Evolutionary conservation across 2,113 vertebrate species (phyloP).

Genomic region (Ageneiosus marmoratus): DNA sequence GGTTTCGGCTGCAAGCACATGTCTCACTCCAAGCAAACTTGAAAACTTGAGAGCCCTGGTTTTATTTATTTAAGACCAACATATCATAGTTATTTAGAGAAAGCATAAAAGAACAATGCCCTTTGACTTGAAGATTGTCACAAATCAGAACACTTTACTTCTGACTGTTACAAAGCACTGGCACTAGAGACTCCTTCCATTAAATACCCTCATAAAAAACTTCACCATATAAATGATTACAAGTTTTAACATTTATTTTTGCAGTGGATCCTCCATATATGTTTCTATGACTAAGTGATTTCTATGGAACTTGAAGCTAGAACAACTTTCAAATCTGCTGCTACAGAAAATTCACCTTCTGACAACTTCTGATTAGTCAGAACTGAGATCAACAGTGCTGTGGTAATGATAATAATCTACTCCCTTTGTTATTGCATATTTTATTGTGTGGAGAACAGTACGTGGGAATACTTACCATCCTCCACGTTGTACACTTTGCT

Average conservation of each 20-base stretch:
- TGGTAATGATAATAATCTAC: slow-evolving; percentile 22
- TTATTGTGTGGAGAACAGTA: slow-evolving; percentile 14
- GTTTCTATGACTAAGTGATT: neutral
- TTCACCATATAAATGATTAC: neutral
- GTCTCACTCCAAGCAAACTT: too few relatives aligned
- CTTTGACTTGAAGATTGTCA: neutral
- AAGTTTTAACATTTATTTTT: neutral
- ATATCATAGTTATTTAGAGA: neutral
- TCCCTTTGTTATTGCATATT: neutral
- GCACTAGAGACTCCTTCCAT: neutral
- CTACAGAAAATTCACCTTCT: neutral
- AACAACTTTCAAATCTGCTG: neutral
- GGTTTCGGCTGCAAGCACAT: too few relatives aligned
- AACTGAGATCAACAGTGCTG: neutral
- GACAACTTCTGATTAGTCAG: neutral
- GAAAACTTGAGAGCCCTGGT: too few relatives aligned
- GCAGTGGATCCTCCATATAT: neutral
- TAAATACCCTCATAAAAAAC: neutral
- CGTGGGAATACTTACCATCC: slow-evolving; percentile 76
- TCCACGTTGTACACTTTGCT: slow-evolving; percentile 76
- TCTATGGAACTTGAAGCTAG: neutral
- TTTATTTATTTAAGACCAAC: neutral
- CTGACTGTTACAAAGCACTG: neutral
- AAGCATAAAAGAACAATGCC: neutral
- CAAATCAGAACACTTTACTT: neutral